Base-by-base conservation (phyloP, 2,113 vertebrate genomes). In the Crotalus helleri region DNA sequence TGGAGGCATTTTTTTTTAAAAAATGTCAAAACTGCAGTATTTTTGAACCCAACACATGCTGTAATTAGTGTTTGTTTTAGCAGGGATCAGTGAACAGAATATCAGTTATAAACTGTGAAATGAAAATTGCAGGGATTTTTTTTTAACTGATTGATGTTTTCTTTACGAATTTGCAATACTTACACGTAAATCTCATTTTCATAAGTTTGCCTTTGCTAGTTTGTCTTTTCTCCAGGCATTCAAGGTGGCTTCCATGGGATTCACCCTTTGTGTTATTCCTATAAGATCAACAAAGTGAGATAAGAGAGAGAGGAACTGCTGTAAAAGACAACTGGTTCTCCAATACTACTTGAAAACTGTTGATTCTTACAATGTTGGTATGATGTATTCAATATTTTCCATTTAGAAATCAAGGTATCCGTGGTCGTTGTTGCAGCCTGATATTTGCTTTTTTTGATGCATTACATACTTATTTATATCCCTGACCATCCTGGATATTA, bases 11-110 rank as follows among this genome's bases (percentile, higher is more conserved):
- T 96, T 87, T 96, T 89, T 94, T 96, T 94, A 69, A 69, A 69
- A 81, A 29, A 94, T 87, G 94, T 90, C 94, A 94, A 95, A 96
- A 95, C 91, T 90, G 94, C 95, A 96, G 95, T 93, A 94, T 94
- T 96, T 94, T 96, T 57, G 94, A 96, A 95, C 92, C 94, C 95
- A 96, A 93, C 64, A 94, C 94, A 93, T 95, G 51, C 59, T 51
- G 93, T 95, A 97, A 96, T 97, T 93, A 96, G 95, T 95, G 91
- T 94, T 93, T 95, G 94, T 97, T 95, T 96, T 96, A 95, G 90
- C 93, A 96, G 94, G 93, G 96, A 96, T 96, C 94, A 91, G 69
- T 95, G 95, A 96, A 96, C 21, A 13, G 39, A 90, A 92, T 96
- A 97, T 96, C 96, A 96, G 94, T 96, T 96, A 92, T 94, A 95